Base-by-base conservation (phyloP, 2,113 vertebrate species). In the Calypte anna region DNA sequence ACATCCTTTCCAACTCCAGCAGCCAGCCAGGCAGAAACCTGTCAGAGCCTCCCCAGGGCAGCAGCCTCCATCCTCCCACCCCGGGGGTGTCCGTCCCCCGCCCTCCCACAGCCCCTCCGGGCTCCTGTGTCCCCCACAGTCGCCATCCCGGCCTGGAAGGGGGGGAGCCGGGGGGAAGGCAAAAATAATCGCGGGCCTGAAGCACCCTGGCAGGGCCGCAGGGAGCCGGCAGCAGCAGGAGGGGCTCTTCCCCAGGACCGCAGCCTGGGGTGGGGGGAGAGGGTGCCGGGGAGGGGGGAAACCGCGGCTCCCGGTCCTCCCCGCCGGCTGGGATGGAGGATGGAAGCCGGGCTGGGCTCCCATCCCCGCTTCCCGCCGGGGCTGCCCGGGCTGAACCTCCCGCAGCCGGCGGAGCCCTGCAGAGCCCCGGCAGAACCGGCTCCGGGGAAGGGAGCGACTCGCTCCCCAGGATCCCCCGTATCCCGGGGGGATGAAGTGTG, bases 11-110 rank as follows among this genome's bases (percentile, higher is more conserved):
- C 87, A 94, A 94, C 70, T 94, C 87, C 0, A 2, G 55, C 84
- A 91, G 82, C 33, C 69, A 59, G 63, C 2, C 8, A 95, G 80
- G 53, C 57, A 82, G 77, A 73, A 80, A 92, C 96, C 95, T 96
- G 96, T 95, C 95, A 90, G 95, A 96, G 90, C 78, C 70, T 91
- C 36, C 50, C 68, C 6, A 5, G 57, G 64, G 80, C 0, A 19
- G 38, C 68, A 91, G 74, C 59, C 67, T 30, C 61, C 72, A 76
- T 59, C 64, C 82, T 88, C 48, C 70, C 67, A 14, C 21, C n/a
- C 62, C 61, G 27, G 11, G 50, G 64, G 61, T 78, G 38, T 38
- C 55, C 80, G 62, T 33, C 38, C 38, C 38, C 38, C 38, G 9
- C 38, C 38, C 38, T 40, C 44, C 46, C 46, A 18, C 30, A 48